A percentile compares a stretch with the other conserved stretches of the same genome.
Evolutionary conservation across 2,113 vertebrate genomes (phyloP).

Genomic region (Dasyornis broadbenti): DNA sequence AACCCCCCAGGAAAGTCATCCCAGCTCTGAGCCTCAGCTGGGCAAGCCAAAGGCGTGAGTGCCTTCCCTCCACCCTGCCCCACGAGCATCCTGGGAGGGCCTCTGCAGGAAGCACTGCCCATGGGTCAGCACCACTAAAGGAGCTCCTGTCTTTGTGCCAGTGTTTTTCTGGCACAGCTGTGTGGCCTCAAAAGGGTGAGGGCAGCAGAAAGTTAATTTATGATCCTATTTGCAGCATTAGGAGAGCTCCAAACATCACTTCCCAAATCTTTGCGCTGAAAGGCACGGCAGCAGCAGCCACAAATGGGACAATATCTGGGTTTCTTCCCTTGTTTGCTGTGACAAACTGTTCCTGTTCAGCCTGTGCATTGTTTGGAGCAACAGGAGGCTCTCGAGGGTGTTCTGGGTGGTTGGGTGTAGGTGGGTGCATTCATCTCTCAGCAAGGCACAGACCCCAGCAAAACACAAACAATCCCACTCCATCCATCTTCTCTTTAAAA

Average conservation of each 20-base stretch:
- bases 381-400: neutral
- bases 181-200: neutral
- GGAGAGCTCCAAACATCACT: neutral
- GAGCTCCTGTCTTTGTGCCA: neutral
- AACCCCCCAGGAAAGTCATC: neutral
- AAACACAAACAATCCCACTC: neutral
- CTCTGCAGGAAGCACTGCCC: neutral
- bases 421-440: neutral
- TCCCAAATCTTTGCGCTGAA: neutral
- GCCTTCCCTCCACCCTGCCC: neutral
- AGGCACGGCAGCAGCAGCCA: neutral
- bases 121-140: neutral
- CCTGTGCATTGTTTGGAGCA: neutral
- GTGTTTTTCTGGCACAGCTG: neutral
- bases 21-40: neutral
- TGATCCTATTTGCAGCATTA: neutral
- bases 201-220: neutral
- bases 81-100: neutral
- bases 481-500: neutral
- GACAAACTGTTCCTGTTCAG: neutral
- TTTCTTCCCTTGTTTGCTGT: neutral
- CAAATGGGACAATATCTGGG: accelerated
- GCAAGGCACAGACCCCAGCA: neutral
- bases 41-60: neutral
- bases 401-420: neutral